Evolutionary conservation across 2,888 invertebrate genomes (phyloP).

Genomic region (Luffia ferchaultella): DNA sequence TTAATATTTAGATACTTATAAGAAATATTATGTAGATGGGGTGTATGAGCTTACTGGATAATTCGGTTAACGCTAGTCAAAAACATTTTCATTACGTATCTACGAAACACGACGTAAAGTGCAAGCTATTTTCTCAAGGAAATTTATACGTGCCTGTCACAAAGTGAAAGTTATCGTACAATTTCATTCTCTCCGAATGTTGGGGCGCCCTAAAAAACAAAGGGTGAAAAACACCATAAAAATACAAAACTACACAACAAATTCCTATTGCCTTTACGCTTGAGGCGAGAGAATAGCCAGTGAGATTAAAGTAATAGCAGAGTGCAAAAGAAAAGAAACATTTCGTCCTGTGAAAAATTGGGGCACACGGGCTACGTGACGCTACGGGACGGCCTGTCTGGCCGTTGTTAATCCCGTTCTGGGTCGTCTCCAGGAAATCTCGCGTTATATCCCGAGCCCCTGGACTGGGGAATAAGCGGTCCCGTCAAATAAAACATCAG

Average conservation of each 20-base stretch:
- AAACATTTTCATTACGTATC: too few species aligned
- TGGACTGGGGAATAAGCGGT: constrained; percentile 6
- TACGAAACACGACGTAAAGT: not conserved
- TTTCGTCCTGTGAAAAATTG: not conserved
- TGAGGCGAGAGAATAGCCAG: not conserved
- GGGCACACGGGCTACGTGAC: not conserved
- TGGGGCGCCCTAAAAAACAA: not conserved
- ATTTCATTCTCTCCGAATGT: not conserved
- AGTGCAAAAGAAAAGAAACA: not conserved
- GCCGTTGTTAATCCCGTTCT: not conserved
- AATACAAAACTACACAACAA: not conserved
- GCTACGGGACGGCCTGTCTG: not conserved
- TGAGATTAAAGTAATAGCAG: not conserved
- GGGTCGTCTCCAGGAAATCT: not conserved
- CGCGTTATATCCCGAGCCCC: not conserved
- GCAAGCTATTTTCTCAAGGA: not conserved
- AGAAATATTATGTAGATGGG: too few species aligned
- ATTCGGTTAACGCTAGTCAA: too few species aligned
- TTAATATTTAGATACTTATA: too few species aligned
- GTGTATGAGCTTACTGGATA: too few species aligned
- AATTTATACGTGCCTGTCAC: not conserved
- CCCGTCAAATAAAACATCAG: constrained; percentile 41
- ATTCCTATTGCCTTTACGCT: not conserved
- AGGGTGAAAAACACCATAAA: not conserved
- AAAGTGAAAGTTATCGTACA: not conserved